These are phyloP conservation scores for Trisateles emortualis DNA, from an alignment of 2,888 invertebrate genomes.

Conservation along the genomic window DNA sequence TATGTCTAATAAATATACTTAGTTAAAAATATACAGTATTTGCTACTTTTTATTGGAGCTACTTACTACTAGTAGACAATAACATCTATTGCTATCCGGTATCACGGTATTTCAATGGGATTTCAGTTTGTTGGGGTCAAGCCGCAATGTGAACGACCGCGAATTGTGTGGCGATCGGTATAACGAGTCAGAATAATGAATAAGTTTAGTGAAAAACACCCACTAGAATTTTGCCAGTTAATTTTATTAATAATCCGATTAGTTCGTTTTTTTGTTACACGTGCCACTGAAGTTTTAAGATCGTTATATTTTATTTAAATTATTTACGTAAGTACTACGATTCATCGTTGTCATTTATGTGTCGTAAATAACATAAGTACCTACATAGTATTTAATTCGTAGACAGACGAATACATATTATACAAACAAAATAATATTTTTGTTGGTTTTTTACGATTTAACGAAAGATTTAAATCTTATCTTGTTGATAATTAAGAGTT, in stretches of 20 bases:
- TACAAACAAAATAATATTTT: too few species aligned
- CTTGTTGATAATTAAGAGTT: too few species aligned
- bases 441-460: constrained; percentile 14
- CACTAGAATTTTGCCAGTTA: constrained; percentile 22
- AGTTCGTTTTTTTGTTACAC: constrained; percentile 16
- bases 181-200: constrained; percentile 59
- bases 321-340: constrained; percentile 24
- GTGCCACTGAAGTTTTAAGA: constrained; percentile 18
- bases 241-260: constrained; percentile 20
- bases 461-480: too few species aligned
- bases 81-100: constrained; percentile 19
- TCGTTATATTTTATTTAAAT: constrained; percentile 27
- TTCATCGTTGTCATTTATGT: constrained; percentile 23
- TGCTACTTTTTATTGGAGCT: neutral
- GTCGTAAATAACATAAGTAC: constrained; percentile 23
- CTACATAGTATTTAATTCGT: constrained; percentile 14
- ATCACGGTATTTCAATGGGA: constrained; percentile 50
- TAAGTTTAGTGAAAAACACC: constrained; percentile 46
- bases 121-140: constrained; percentile 59
- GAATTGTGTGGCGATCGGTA: constrained; percentile 56
- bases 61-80: constrained; percentile 14
- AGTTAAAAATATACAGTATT: too few species aligned
- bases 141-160: constrained; percentile 61
- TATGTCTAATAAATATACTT: neutral
- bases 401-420: constrained; percentile 17